Percentiles rank a stretch among this genome's conserved stretches.
Conservation (phyloP, 2,888 invertebrate genomes). For the Rotaria magnacalcarata region DNA sequence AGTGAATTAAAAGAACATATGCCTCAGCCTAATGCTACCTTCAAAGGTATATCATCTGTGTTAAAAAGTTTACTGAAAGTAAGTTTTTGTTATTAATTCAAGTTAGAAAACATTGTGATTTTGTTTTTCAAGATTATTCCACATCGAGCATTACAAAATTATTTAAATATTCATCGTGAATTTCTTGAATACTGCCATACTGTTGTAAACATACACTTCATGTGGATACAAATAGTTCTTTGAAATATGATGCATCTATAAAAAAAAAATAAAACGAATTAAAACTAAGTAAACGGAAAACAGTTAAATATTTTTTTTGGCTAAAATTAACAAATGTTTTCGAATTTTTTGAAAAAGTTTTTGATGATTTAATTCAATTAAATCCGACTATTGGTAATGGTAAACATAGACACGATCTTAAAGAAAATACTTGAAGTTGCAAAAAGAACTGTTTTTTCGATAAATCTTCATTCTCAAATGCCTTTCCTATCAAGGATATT, state of each 20-base stretch:
- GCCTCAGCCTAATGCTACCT: neutral
- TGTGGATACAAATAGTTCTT: neutral
- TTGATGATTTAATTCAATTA: neutral
- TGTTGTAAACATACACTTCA: neutral
- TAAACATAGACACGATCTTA: neutral
- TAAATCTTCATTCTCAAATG: no score
- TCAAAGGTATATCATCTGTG: neutral
- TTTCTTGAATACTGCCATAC: neutral
- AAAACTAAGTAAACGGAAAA: no score
- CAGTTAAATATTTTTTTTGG: no score
- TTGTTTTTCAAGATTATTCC: neutral
- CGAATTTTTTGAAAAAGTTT: neutral
- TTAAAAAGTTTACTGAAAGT: neutral
- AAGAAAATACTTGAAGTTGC: no score
- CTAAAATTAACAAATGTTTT: no score
- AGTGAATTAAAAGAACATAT: conserved; percentile 5
- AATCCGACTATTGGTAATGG: neutral
- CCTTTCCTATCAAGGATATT: no score
- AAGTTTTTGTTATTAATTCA: no score
- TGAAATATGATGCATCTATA: neutral
- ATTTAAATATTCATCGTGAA: neutral
- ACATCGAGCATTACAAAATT: neutral
- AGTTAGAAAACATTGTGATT: neutral
- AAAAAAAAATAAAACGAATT: neutral
- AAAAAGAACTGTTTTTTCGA: no score